Base-by-base conservation (phyloP, 1,140 invertebrate species). In the Drosophila obscura region DNA sequence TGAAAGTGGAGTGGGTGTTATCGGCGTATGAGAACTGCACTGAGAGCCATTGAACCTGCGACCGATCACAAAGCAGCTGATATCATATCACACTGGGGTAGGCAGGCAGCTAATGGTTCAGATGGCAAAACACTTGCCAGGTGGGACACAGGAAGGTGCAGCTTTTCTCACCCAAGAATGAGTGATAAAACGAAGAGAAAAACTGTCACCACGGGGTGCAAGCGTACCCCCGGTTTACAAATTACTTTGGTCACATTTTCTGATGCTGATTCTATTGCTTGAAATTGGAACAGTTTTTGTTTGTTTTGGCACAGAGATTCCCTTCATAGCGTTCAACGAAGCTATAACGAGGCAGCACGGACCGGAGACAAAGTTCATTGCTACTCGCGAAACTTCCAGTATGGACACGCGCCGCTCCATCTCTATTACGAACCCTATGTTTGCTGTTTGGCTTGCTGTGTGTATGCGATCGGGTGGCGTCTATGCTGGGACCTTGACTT, bases 401-500 rank as follows among this genome's bases (percentile, higher is more conserved):
- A 66, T 60, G 59, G 48, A 22, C 22, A 65, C 48, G 48, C 44
- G 58, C 55, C 43, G 43, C 11, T 48, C 49, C 39, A 69, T 60
- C 71, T 71, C 72, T 48, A 61, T 31, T 48, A 16, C 22, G 24
- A 13, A 19, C 19, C 19, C 19, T 19, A 19, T 19, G 19, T 1
- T 19, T 19, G 19, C 19, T 1, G 19, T 19, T 19, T 19, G 19
- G 1, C 2, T 1, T 19, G 19, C 19, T 31, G 19, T 31, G 26
- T 61, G 45, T 50, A 15, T 53, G 59, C 45, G 56, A 13, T 39
- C 4, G 35, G 11, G 43, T 63, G 73, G 73, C 53, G 61, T 50
- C 56, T 68, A 63, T 44, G 52, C 31, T 50, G 46, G 78, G 66
- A 85, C 82, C 82, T 87, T 85, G 82, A 87, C 82, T 85, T 87